Evolutionary conservation across 2,888 invertebrate genomes (phyloP).

Genomic region (Drymonia ruficornis): DNA sequence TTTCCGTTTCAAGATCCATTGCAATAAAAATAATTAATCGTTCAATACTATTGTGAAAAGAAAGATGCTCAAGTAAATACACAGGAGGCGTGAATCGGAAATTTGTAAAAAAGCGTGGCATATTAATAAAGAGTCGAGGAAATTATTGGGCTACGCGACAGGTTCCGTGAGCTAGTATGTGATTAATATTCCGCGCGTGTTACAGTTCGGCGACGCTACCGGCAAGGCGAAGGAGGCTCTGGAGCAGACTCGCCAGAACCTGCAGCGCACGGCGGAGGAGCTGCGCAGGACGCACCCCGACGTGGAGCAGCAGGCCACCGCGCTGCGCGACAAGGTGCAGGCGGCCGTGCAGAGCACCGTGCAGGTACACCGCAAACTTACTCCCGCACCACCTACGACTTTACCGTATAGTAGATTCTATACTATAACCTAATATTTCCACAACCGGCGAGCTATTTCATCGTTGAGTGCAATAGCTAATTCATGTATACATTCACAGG

Average conservation of each 20-base stretch:
- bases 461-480: too few relatives aligned
- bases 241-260: conserved; percentile 49
- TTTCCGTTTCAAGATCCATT: neutral
- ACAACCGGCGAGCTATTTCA: too few relatives aligned
- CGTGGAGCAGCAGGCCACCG: conserved; percentile 60
- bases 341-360: conserved; percentile 54
- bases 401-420: neutral
- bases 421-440: too few relatives aligned
- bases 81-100: too few relatives aligned
- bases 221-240: conserved; percentile 67
- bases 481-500: conserved; percentile 32
- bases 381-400: neutral
- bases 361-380: conserved; percentile 39
- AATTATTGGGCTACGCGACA: too few relatives aligned
- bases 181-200: neutral
- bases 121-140: too few relatives aligned
- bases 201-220: conserved; percentile 59
- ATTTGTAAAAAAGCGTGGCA: too few relatives aligned
- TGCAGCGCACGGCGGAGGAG: conserved; percentile 54
- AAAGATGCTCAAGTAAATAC: too few relatives aligned
- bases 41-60: too few relatives aligned
- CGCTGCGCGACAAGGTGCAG: conserved; percentile 54
- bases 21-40: too few relatives aligned
- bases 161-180: neutral
- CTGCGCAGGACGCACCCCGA: conserved; percentile 66